These are phyloP conservation scores for Echinometra lucunter DNA, from an alignment of 53 echinoderm and acorn worm genomes.

Conservation along the genomic window DNA sequence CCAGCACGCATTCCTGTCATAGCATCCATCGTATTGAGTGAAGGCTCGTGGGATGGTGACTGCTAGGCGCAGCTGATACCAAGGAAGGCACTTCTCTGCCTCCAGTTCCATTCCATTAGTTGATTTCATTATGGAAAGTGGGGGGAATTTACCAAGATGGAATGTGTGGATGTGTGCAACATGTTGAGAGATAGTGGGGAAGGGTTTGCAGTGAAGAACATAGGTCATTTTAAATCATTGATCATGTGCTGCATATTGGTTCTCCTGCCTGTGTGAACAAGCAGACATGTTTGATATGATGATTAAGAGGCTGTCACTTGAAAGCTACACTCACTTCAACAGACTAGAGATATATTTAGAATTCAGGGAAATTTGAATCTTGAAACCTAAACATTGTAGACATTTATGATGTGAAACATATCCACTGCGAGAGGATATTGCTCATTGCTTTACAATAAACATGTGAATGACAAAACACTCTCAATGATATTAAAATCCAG, in stretches of 20 bases:
- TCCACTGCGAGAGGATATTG: no score
- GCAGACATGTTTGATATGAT: not conserved
- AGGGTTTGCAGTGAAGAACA: not conserved
- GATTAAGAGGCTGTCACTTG: not conserved
- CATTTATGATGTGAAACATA: no score
- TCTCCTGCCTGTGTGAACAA: not conserved
- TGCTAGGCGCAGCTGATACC: slow-evolving; percentile 53
- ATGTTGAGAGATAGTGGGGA: slow-evolving; percentile 46
- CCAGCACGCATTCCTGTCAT: slow-evolving; percentile 56
- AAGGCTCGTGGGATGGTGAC: slow-evolving; percentile 55
- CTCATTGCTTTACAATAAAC: no score
- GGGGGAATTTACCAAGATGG: slow-evolving; percentile 17
- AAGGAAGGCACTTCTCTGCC: slow-evolving; percentile 28
- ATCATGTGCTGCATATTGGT: not conserved
- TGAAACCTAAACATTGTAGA: not conserved
- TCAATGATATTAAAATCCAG: no score
- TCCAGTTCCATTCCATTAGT: slow-evolving; percentile 46
- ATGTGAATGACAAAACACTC: no score
- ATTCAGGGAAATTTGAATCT: not conserved
- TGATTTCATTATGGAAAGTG: slow-evolving; percentile 65
- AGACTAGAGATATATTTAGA: not conserved
- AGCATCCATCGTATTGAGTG: slow-evolving; percentile 18
- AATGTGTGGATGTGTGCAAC: slow-evolving; percentile 50
- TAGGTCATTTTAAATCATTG: not conserved
- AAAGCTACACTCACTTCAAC: not conserved